Evolutionary conservation across 2,113 vertebrate species (phyloP), one percentile per base, ranked within the genome.

Genomic region (Sula dactylatra): DNA sequence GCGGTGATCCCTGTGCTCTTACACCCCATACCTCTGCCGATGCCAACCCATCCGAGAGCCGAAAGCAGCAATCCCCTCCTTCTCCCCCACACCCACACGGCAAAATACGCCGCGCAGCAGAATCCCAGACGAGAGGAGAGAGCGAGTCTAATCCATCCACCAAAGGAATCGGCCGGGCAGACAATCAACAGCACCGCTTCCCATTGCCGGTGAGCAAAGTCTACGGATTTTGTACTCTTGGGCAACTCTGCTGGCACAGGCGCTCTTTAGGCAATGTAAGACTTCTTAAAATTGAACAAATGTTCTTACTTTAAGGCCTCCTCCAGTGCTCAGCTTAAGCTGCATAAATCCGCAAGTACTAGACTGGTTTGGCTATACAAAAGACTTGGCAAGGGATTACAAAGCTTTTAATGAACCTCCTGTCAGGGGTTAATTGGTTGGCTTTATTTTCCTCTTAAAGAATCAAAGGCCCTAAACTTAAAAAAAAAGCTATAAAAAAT

Each of bases 391-490:
- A 97, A 98, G 82, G 97, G 96, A 98, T 95, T 98, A 98, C 97
- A 97, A 95, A 98, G 97, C 97, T 97, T 97, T 96, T 98, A 98
- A 98, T 96, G 95, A 96, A 98, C 96, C 97, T 98, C 98, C 97
- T 98, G 97, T 98, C 97, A 98, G 97, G 98, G 98, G 98, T 98
- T 98, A 98, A 98, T 98, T 97, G 98, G 97, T 98, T 97, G 97
- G 95, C 96, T 98, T 98, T 98, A 96, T 95, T 98, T 98, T 97
- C 91, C 96, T 98, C 97, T 97, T 97, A 96, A 98, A 97, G 94
- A 98, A 97, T 98, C 97, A 97, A 98, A 98, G 95, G 94, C 93
- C 86, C 93, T 95, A 97, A 97, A 98, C 94, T 97, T 95, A 79
- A 72, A 79, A 88, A 90, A 86, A 90, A 88, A 74, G 6, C 77